A percentile compares a stretch with the other conserved stretches of the same genome.
Evolutionary conservation across 1,140 invertebrate genomes (phyloP).

Genomic region (Neuroterus valhalla): DNA sequence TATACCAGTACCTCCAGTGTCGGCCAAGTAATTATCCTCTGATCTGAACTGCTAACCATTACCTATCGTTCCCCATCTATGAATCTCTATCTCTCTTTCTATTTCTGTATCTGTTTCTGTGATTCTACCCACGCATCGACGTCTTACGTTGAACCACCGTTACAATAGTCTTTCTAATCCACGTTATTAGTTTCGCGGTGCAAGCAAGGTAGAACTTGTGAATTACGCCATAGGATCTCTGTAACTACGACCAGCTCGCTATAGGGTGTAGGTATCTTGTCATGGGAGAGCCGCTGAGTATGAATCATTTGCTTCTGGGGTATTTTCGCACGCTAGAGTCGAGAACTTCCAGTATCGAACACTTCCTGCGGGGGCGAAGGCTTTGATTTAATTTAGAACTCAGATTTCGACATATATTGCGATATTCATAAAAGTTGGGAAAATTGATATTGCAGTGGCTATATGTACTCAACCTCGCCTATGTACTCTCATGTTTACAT

Average conservation of each 20-base stretch:
- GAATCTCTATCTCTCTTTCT: not conserved
- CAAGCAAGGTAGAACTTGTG: conserved; percentile 47
- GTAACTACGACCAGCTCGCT: conserved; percentile 41
- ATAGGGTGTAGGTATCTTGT: conserved; percentile 60
- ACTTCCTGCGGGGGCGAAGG: conserved; percentile 43
- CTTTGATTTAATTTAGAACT: no score
- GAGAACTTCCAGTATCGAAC: conserved; percentile 52
- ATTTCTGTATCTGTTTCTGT: conserved; percentile 37
- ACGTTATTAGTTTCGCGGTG: conserved; percentile 39
- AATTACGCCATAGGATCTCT: conserved; percentile 54
- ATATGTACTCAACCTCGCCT: no score
- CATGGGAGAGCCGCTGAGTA: conserved; percentile 55
- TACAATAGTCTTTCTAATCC: conserved; percentile 43
- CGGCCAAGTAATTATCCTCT: conserved; percentile 22
- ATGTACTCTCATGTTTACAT: no score
- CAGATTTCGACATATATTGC: no score
- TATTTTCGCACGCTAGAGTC: conserved; percentile 54
- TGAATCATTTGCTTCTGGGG: conserved; percentile 51
- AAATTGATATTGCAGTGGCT: no score
- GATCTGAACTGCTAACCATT: conserved; percentile 32
- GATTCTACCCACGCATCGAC: conserved; percentile 49
- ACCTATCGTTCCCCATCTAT: conserved; percentile 25
- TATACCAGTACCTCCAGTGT: conserved; percentile 25
- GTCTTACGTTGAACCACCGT: conserved; percentile 46
- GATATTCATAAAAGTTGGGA: no score